Conservation (phyloP, 2,797 vertebrate species). For the Pagetopsis macropterus region DNA sequence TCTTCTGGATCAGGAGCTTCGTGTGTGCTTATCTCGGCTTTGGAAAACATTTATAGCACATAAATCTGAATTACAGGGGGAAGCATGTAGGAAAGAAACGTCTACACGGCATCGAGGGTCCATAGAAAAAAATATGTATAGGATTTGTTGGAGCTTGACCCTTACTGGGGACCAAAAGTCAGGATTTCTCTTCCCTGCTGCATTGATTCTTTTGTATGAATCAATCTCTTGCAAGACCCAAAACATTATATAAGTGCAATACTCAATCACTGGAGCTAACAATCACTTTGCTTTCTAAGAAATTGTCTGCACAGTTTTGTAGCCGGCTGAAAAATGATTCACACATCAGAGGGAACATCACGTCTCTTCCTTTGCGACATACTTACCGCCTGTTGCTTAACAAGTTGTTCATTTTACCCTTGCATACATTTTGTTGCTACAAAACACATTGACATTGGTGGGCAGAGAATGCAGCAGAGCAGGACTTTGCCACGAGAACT, state of each 20-base stretch:
- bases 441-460: constrained; percentile 2
- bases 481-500: background rate
- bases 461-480: constrained; percentile 16
- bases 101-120: constrained; percentile 8
- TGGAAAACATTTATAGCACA: constrained; percentile 6
- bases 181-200: constrained; percentile 22
- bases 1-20: constrained; percentile 15
- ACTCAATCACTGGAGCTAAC: constrained; percentile 19
- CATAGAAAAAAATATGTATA: background rate
- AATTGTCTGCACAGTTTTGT: constrained; percentile 23
- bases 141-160: constrained; percentile 5
- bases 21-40: constrained; percentile 1
- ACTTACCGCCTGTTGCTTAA: background rate
- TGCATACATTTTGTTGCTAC: constrained; percentile 11
- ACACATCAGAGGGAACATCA: constrained; percentile 16
- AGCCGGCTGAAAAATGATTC: constrained; percentile 19
- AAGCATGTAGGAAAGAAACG: background rate
- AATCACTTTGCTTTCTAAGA: constrained; percentile 14
- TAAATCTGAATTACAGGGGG: constrained; percentile 4
- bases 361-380: background rate
- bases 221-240: background rate
- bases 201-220: background rate
- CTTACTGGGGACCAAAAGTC: constrained; percentile 52
- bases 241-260: constrained; percentile 59
- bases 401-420: constrained; percentile 7